A percentile compares a stretch with the other conserved stretches of the same genome.
Evolutionary conservation across 1,140 invertebrate genomes (phyloP).

Genomic region (Arion vulgaris): DNA sequence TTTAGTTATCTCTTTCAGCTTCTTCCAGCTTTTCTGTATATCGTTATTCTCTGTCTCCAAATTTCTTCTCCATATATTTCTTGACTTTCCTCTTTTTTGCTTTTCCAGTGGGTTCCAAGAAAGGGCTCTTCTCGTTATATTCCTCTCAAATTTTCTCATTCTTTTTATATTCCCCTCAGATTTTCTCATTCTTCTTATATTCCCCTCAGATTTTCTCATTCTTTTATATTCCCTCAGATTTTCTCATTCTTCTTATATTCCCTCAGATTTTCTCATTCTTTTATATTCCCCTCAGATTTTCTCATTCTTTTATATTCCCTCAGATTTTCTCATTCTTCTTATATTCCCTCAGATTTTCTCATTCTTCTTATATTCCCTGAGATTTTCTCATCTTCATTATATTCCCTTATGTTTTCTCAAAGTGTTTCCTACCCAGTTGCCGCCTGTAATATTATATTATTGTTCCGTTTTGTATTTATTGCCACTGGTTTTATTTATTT

Average conservation of each 20-base stretch:
- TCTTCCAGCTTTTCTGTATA: no score
- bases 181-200: background rate
- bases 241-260: background rate
- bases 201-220: background rate
- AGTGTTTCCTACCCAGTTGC: no score
- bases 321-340: background rate
- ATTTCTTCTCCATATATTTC: no score
- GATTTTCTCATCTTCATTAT: background rate
- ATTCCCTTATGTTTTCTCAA: background rate
- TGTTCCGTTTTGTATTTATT: no score
- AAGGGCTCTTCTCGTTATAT: no score
- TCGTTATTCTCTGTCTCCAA: no score
- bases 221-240: background rate
- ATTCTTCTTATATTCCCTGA: background rate
- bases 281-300: background rate
- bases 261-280: background rate
- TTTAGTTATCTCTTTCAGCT: no score
- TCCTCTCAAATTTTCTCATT: no score
- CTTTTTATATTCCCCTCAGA: background rate
- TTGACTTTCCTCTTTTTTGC: no score
- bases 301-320: background rate
- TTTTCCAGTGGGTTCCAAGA: no score
- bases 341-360: background rate
- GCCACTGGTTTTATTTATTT: no score
- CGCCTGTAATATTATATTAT: no score